Evolutionary conservation across 2,113 vertebrate species (phyloP).

Genomic region (Scophthalmus maximus): DNA sequence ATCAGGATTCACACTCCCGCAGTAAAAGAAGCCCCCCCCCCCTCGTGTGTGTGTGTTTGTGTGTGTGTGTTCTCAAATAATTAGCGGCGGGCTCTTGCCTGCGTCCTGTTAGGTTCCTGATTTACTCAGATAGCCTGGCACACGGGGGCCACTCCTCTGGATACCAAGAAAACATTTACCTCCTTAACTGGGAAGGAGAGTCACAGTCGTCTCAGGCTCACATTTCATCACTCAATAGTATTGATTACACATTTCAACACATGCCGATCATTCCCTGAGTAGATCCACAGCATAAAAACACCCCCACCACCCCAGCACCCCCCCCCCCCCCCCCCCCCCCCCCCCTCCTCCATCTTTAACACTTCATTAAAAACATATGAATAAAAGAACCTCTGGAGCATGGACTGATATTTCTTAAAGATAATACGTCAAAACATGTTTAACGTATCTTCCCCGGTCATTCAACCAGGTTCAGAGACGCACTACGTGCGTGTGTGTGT

Average conservation of each 20-base stretch:
- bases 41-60: too few relatives aligned
- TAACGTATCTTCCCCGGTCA: too few relatives aligned
- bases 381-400: not conserved
- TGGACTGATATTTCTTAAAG: too few relatives aligned
- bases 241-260: conserved; percentile 82
- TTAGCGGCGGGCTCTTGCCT: conserved; percentile 54
- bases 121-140: conserved; percentile 74
- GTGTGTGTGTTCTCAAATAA: conserved; percentile 73
- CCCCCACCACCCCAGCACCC: not conserved
- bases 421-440: too few relatives aligned
- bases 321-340: not conserved
- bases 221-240: conserved; percentile 70
- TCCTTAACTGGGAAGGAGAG: conserved; percentile 79
- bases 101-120: conserved; percentile 77
- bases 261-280: conserved; percentile 37
- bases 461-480: too few relatives aligned
- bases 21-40: conserved; percentile 1
- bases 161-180: conserved; percentile 82
- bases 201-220: conserved; percentile 65
- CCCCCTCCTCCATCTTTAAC: too few relatives aligned
- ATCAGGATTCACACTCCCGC: not conserved
- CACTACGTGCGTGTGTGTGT: too few relatives aligned
- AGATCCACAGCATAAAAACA: conserved; percentile 24
- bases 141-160: conserved; percentile 65
- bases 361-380: too few relatives aligned